Evolutionary conservation across 1,140 invertebrate genomes (phyloP).

Genomic region (Anastrepha obliqua): DNA sequence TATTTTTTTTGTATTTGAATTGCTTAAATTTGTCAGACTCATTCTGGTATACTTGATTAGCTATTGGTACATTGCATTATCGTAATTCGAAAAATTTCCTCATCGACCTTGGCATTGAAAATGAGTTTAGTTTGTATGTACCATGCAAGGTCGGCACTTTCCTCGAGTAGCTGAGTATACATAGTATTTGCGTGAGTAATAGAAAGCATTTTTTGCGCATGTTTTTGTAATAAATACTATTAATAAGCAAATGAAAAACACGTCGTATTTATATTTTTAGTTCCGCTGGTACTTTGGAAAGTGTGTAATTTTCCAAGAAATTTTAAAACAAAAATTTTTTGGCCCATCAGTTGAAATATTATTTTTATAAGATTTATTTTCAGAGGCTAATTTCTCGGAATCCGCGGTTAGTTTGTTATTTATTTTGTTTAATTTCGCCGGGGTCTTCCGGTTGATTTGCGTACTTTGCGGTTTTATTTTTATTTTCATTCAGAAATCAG

Average conservation of each 20-base stretch:
- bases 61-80: not conserved
- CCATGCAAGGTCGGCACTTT: not conserved
- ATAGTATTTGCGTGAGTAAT: too few relatives aligned
- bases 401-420: not conserved
- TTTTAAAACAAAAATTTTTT: not conserved
- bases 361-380: not conserved
- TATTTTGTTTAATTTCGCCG: not conserved
- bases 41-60: not conserved
- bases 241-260: not conserved
- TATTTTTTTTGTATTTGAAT: not conserved
- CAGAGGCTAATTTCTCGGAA: not conserved
- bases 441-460: not conserved
- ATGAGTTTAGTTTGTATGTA: not conserved
- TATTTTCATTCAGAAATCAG: not conserved
- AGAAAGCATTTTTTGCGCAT: too few relatives aligned
- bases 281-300: not conserved
- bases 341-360: not conserved
- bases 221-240: not conserved
- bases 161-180: not conserved
- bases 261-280: not conserved
- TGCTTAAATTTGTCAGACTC: not conserved
- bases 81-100: not conserved
- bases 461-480: not conserved
- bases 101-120: constrained; percentile 32
- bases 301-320: not conserved